Evolutionary conservation across 2,888 invertebrate genomes (phyloP).

Genomic region (Caradrina kadenii): DNA sequence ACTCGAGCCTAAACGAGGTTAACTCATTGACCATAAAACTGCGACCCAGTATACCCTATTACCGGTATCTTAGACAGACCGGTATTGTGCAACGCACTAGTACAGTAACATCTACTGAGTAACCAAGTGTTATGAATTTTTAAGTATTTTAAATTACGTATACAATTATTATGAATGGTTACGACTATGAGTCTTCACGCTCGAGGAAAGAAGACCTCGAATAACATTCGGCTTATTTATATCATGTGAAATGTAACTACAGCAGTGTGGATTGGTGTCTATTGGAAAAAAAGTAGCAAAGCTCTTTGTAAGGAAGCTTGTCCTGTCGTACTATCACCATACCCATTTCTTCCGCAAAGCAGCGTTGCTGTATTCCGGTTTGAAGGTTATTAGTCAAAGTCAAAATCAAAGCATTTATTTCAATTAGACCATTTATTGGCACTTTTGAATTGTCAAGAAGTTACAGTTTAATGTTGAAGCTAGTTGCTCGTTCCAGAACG

Average conservation of each 20-base stretch:
- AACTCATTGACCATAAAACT: neutral
- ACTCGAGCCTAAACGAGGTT: neutral
- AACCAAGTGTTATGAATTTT: conserved; percentile 41
- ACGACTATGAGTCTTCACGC: conserved; percentile 45
- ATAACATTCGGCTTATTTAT: conserved; percentile 11
- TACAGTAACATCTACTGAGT: conserved; percentile 18
- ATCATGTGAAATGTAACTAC: conserved; percentile 1
- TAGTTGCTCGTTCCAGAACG: too few relatives aligned
- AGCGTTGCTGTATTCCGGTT: too few relatives aligned
- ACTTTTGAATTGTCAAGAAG: too few relatives aligned
- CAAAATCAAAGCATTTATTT: too few relatives aligned
- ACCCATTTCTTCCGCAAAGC: too few relatives aligned
- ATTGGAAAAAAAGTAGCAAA: too few relatives aligned
- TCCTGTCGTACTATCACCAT: too few relatives aligned
- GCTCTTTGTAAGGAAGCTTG: too few relatives aligned
- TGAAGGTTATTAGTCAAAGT: too few relatives aligned
- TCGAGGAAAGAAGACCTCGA: conserved; percentile 39
- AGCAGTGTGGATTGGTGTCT: neutral
- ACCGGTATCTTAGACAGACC: neutral
- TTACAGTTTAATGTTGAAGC: too few relatives aligned
- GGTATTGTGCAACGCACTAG: conserved; percentile 31
- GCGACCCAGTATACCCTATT: neutral
- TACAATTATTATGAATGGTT: conserved; percentile 30
- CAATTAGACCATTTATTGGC: too few relatives aligned
- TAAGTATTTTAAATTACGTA: conserved; percentile 43